phyloP scores from a whole-genome alignment of 37 sponge, comb jelly and placozoan species.

The Sycon ciliatum region DNA sequence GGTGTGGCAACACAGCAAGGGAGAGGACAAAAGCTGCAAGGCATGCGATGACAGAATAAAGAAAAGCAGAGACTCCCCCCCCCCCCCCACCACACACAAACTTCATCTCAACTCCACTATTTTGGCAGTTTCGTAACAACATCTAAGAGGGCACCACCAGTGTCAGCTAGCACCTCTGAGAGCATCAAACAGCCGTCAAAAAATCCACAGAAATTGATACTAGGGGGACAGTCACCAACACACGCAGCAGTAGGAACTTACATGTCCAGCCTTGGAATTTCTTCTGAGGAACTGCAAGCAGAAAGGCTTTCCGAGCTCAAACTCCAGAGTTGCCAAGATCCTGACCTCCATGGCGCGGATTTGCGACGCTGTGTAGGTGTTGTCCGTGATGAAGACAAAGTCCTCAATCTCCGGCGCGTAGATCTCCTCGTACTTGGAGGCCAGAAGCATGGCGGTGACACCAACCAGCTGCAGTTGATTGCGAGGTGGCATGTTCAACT shows the following conservation, averaged over 20 bases:
- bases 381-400: conserved; percentile 95
- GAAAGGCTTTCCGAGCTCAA: conserved; percentile 80
- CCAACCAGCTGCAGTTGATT: conserved; percentile 86
- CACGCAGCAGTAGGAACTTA: conserved; percentile 28
- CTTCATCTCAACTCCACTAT: too few relatives aligned
- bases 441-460: conserved; percentile 91
- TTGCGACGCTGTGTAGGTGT: conserved; percentile 62
- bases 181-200: too few relatives aligned
- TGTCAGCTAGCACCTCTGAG: too few relatives aligned
- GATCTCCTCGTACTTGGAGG: conserved; percentile 99
- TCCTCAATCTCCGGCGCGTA: conserved; percentile 89
- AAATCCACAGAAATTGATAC: too few relatives aligned
- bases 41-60: too few relatives aligned
- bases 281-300: conserved; percentile 88
- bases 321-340: conserved; percentile 68
- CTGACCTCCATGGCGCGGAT: conserved; percentile 78
- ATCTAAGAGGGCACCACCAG: too few relatives aligned
- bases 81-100: too few relatives aligned
- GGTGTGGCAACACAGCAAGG: too few relatives aligned
- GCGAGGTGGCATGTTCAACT: not conserved
- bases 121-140: too few relatives aligned
- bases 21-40: too few relatives aligned
- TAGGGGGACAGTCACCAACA: not conserved
- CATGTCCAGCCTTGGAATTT: conserved; percentile 93
- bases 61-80: too few relatives aligned